Evolutionary conservation across 2,888 invertebrate genomes (phyloP).

Genomic region (Pinctada fucata): DNA sequence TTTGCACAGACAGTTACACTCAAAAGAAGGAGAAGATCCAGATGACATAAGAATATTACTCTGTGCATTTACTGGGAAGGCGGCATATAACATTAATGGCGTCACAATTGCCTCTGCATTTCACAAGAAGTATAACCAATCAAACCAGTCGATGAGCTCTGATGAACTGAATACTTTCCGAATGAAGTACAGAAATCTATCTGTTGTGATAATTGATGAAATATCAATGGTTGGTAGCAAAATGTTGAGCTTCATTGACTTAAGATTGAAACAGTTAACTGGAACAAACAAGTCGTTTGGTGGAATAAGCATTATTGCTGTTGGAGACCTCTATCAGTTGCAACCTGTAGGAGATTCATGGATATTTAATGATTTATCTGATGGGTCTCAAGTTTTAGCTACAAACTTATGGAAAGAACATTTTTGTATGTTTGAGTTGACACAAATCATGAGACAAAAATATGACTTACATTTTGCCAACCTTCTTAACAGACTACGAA

Average conservation of each 20-base stretch:
- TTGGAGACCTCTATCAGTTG: conserved; percentile 52
- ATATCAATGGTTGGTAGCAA: conserved; percentile 50
- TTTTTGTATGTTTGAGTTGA: conserved; percentile 48
- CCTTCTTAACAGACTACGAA: conserved; percentile 44
- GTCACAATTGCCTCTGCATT: conserved; percentile 44
- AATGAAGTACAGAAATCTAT: conserved; percentile 46
- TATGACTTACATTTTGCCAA: conserved; percentile 48
- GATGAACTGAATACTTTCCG: conserved; percentile 46
- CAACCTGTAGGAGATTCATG: conserved; percentile 45
- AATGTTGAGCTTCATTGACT: conserved; percentile 41
- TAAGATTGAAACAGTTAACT: conserved; percentile 45
- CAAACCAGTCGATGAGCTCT: conserved; percentile 33
- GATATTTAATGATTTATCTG: conserved; percentile 45
- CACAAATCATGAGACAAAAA: conserved; percentile 49
- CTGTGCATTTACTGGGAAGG: conserved; percentile 47
- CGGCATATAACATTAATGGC: conserved; percentile 46
- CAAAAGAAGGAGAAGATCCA: conserved; percentile 44
- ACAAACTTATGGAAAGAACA: conserved; percentile 49
- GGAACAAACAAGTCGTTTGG: conserved; percentile 47
- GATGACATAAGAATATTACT: conserved; percentile 43
- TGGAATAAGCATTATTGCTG: conserved; percentile 49
- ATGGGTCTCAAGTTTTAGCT: conserved; percentile 35
- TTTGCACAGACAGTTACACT: conserved; percentile 38
- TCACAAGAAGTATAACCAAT: conserved; percentile 36
- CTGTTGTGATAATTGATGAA: conserved; percentile 50